These are phyloP conservation scores for Micromys minutus DNA, from an alignment of 2,113 vertebrate species.

Conservation along the genomic window DNA sequence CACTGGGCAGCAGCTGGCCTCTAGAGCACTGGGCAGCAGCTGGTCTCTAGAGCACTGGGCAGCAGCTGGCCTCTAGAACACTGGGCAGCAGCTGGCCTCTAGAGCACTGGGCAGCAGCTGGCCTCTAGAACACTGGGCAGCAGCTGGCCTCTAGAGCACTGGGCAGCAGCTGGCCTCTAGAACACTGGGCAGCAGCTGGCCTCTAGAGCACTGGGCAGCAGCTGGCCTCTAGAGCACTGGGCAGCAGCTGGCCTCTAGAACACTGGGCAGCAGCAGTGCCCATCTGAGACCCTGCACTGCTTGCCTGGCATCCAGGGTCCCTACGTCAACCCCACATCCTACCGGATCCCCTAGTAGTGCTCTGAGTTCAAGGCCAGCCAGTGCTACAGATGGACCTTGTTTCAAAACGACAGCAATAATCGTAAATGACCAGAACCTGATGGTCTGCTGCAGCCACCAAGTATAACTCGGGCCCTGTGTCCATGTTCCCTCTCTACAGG, in stretches of 20 bases:
- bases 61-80: too few relatives aligned
- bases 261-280: rapidly evolving
- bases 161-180: not conserved
- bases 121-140: too few relatives aligned
- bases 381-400: not conserved
- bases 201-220: too few relatives aligned
- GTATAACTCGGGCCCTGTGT: not conserved
- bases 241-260: too few relatives aligned
- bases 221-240: too few relatives aligned
- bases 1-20: too few relatives aligned
- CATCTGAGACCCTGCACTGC: not conserved
- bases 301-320: not conserved
- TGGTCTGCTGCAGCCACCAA: not conserved
- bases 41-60: too few relatives aligned
- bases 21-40: too few relatives aligned
- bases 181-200: too few relatives aligned
- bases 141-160: too few relatives aligned
- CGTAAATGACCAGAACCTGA: not conserved
- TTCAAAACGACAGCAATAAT: not conserved
- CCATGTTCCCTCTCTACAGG: conserved; percentile 79
- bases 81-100: too few relatives aligned
- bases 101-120: too few relatives aligned
- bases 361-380: not conserved
- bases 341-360: not conserved
- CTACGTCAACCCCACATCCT: not conserved